Evolutionary conservation across 2,113 vertebrate species (phyloP).

Genomic region (Gracilinanus agilis): DNA sequence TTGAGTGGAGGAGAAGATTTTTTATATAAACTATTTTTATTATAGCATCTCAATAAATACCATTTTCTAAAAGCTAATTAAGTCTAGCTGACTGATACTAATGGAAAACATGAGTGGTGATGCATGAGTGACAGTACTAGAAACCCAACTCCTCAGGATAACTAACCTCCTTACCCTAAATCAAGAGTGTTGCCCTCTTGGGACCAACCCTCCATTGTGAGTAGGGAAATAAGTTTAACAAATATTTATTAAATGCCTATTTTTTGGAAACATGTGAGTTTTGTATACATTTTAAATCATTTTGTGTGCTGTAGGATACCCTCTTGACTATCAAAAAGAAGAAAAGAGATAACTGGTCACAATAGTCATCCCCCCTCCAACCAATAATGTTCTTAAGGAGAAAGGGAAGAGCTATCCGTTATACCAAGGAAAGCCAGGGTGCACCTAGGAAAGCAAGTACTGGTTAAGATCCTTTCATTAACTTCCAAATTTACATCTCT

Average conservation of each 20-base stretch:
- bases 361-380: not conserved
- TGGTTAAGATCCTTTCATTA: not conserved
- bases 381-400: not conserved
- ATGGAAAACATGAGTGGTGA: not conserved
- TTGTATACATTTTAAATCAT: not conserved
- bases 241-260: not conserved
- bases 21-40: not conserved
- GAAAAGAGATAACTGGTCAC: not conserved
- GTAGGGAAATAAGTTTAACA: not conserved
- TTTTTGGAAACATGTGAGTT: not conserved
- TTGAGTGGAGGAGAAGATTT: not conserved
- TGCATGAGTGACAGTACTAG: not conserved
- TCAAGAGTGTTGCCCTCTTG: not conserved
- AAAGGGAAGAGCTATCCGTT: not conserved
- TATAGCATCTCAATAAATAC: not conserved
- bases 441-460: not conserved
- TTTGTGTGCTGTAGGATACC: not conserved
- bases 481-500: not conserved
- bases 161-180: not conserved
- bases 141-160: not conserved
- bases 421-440: not conserved
- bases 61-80: not conserved
- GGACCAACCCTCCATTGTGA: not conserved
- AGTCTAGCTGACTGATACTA: not conserved
- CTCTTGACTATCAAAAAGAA: not conserved